Base-by-base conservation (phyloP, 2,113 vertebrate genomes). In the Sclerurus mexicanus region DNA sequence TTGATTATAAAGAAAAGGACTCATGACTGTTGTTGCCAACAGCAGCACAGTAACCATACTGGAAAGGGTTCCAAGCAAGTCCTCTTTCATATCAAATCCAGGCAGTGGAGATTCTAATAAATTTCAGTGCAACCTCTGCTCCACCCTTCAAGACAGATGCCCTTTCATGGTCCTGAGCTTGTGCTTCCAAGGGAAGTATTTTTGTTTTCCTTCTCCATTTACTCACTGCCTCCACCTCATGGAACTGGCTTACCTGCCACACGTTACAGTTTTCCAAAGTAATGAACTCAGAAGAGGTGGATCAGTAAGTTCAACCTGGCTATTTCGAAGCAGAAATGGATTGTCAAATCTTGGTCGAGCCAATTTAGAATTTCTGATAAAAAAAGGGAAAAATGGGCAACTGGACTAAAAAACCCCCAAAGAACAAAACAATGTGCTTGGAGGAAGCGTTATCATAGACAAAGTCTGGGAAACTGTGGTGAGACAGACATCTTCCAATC, bases 251-350 rank as follows among this genome's bases (percentile, higher is more conserved):
- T 13, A 77, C 6, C 35, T 91, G 82, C 75, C 25, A 2, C 24
- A 0, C 0, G 0, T 22, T 27, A 3, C 4, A 4, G 3, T 82
- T 89, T 58, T 63, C 39, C 4, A 0, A 30, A 30, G 14, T 2
- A 5, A 2, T n/a, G 10, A 33, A 47, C 33, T 46, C 27, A 4
- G 42, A 52, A 71, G 66, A 63, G 25, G 30, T 1, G 2, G 28
- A 14, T 47, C 24, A 14, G 7, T 44, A 31, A 22, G 6, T 64
- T 89, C 64, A 52, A 0, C 33, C 71, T 66, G 25, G 16, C 12
- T 30, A 24, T 25, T 1, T 55, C 39, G 12, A 80, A 42, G 17
- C 53, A 73, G 35, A 89, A 78, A 30, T n/a, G 16, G 14, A 30
- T 93, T 82, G 30, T 55, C 23, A 63, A 69, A 88, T 87, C 55